A percentile compares a stretch with the other conserved stretches of the same genome.
Evolutionary conservation across 2,888 invertebrate genomes (phyloP).

Genomic region (Agrotis clavis): DNA sequence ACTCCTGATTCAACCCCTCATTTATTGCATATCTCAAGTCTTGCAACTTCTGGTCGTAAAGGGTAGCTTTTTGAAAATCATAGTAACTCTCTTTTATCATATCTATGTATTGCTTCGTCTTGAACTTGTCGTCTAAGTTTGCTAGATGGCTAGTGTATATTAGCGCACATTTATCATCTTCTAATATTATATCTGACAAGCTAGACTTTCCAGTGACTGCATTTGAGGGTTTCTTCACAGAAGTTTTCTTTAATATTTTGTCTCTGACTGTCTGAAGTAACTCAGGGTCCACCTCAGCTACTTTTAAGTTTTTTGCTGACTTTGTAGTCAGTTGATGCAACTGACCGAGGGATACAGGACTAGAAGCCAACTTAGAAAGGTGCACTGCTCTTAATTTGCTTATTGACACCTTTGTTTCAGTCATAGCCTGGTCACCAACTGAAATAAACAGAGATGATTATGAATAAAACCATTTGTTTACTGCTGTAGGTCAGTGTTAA

Average conservation of each 20-base stretch:
- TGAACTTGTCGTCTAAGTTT: slow-evolving; percentile 79
- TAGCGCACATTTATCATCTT: slow-evolving; percentile 87
- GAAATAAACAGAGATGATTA: slow-evolving; percentile 61
- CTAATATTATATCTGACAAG: slow-evolving; percentile 70
- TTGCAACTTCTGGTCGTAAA: slow-evolving; percentile 86
- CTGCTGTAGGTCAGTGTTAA: neutral
- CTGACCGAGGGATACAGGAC: slow-evolving; percentile 91
- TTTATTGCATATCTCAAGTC: slow-evolving; percentile 88
- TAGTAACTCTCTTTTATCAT: slow-evolving; percentile 88
- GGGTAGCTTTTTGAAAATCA: slow-evolving; percentile 86
- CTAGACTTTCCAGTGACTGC: slow-evolving; percentile 28
- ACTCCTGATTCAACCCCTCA: slow-evolving; percentile 86
- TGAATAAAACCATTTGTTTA: neutral
- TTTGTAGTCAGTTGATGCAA: slow-evolving; percentile 90
- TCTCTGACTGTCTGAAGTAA: slow-evolving; percentile 85
- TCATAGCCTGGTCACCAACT: slow-evolving; percentile 93
- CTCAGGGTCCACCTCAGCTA: slow-evolving; percentile 84
- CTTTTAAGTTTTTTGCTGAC: slow-evolving; percentile 69
- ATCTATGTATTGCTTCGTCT: slow-evolving; percentile 81
- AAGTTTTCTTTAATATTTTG: slow-evolving; percentile 80
- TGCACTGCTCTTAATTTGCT: slow-evolving; percentile 93
- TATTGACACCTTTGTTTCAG: slow-evolving; percentile 93
- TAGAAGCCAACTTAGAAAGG: slow-evolving; percentile 92
- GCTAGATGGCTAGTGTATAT: slow-evolving; percentile 83
- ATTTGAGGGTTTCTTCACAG: slow-evolving; percentile 61